Base-by-base conservation (phyloP, 2,888 invertebrate genomes). In the Liodrosophila aerea region DNA sequence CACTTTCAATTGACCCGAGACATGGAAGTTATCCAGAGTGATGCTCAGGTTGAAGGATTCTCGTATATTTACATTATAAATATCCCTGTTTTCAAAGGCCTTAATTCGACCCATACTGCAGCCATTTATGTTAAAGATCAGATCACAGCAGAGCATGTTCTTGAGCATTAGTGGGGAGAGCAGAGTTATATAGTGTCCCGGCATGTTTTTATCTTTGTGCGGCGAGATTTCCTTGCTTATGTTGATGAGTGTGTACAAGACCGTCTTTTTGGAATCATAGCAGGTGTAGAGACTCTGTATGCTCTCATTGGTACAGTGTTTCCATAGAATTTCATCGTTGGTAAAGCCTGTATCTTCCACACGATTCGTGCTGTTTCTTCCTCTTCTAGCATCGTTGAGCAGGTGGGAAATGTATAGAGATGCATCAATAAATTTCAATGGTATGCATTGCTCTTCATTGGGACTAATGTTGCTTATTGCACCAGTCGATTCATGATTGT, bases 71-170 rank as follows among this genome's bases (percentile, higher is more conserved):
- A 89, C 72, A 46, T 94, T 94, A 7, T 95, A 92, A 78, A 92
- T 88, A 76, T 91, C 90, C 1, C 91, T 90, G 49, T 89, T 90
- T 36, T 89, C 87, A 1, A 92, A 91, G 0, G 92, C 89, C 57
- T 87, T 85, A 8, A 92, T 90, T 69, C 92, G 88, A 0, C 91
- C 92, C 18, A 84, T 89, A n/a, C 69, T 74, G 15, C 76, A 73
- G 1, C 88, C 90, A 9, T 91, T 90, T 33, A 92, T 90, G 83
- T 92, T 92, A 84, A 92, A 95, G 51, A 92, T 91, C 59, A 96
- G 87, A 89, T 96, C 96, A 71, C 94, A 92, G 0, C 98, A 98
- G 47, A 99, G 92, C 61, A 98, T 92, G 92, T 98, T 99, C 68
- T 94, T 93, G 2, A 98, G 88, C 11, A 95, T 92, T 12, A 99